These are phyloP conservation scores for Dinomys branickii DNA, from an alignment of 2,113 vertebrate species.

Conservation along the genomic window DNA sequence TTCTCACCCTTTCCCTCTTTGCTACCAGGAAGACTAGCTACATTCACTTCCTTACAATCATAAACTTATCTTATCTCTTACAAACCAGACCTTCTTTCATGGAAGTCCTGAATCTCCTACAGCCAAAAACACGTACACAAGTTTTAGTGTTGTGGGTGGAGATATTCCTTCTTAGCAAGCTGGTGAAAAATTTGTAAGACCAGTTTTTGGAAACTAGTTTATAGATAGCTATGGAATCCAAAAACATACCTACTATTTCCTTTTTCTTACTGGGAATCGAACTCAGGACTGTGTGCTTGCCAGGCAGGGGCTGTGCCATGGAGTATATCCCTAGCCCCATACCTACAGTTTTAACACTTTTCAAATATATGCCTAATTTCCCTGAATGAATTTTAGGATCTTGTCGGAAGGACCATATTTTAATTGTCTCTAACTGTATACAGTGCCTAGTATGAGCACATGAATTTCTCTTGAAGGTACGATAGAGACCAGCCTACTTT, in stretches of 20 bases:
- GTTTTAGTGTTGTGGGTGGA: background rate
- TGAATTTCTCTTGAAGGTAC: background rate
- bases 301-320: too few relatives aligned
- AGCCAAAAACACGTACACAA: background rate
- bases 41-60: constrained; percentile 64
- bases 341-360: background rate
- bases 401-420: background rate
- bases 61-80: constrained; percentile 67
- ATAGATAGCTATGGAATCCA: background rate
- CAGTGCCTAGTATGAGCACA: background rate
- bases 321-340: too few relatives aligned
- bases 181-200: constrained; percentile 18
- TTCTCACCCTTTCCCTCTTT: constrained; percentile 66
- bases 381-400: background rate
- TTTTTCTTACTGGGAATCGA: too few relatives aligned
- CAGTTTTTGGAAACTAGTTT: background rate
- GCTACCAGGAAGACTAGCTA: constrained; percentile 60
- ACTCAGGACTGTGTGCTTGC: too few relatives aligned
- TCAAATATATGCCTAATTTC: constrained; percentile 25
- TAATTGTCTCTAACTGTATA: background rate
- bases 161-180: background rate
- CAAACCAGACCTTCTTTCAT: constrained; percentile 56
- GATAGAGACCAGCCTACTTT: background rate
- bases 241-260: background rate
- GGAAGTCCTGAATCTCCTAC: constrained; percentile 18